Base-by-base conservation (phyloP, 64 coral and sea anemone genomes). In the Dendrophyllia cribrosa region DNA sequence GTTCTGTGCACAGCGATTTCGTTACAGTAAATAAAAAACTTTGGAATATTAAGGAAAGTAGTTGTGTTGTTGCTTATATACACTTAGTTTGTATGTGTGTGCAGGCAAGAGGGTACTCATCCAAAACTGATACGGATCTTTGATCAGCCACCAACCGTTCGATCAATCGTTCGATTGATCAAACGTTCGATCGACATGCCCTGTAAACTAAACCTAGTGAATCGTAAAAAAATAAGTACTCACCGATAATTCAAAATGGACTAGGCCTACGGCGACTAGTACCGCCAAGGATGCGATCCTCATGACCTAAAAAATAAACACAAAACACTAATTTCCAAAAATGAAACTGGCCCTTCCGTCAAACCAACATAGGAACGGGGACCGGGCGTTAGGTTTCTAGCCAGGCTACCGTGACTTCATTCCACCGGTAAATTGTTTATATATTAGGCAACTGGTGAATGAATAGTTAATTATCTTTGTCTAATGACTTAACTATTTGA, bases 361-460 rank as follows among this genome's bases (percentile, higher is more conserved):
- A 69, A 59, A 21, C 80, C 80, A 84, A 84, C 80, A 84, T 84
- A 84, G 80, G 80, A 64, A 84, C 17, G 79, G 80, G 19, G 44
- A 67, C 67, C 19, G 80, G 80, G 80, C 43, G 80, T 84, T 84
- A 5, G 80, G 62, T 84, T 67, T 84, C 80, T 84, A 84, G 80
- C 80, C 80, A 44, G 61, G 59, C 76, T 94, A 94, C 95, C 95
- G 95, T 97, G 95, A 97, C 82, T 97, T 90, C 88, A 87, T 88
- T 55, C 92, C 68, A 90, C 92, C 78, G 81, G 83, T 91, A 87
- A 93, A 93, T 97, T 97, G 95, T 97, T 97, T 97, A 97, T 97
- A 87, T 94, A 97, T 97, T 97, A 97, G 95, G 83, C 83, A 97
- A 97, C 91, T 75, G 88, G 88, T 87, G 72, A 87, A 97, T 97